phyloP scores from a whole-genome alignment of 2,113 vertebrate genomes.

The Prolemur simus region DNA sequence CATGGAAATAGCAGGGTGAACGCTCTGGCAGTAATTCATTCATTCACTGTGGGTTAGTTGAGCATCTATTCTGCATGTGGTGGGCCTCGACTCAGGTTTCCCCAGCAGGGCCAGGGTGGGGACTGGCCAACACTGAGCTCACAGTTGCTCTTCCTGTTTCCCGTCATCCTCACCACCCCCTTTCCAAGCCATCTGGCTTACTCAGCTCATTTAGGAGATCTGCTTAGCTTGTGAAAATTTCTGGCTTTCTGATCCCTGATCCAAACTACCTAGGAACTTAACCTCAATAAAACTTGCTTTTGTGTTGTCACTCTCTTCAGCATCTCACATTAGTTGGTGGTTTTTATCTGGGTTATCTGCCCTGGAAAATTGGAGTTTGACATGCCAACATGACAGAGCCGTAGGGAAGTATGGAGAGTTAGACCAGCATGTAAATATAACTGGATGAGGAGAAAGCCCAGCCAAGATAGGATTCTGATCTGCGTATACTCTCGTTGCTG shows the following conservation, averaged over 20 bases:
- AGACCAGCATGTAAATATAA: neutral
- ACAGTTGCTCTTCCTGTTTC: neutral
- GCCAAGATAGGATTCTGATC: neutral
- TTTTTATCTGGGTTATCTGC: neutral
- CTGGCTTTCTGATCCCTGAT: neutral
- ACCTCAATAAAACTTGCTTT: neutral
- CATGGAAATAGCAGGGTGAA: neutral
- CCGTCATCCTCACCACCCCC: neutral
- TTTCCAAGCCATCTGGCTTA: neutral
- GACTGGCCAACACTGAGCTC: neutral
- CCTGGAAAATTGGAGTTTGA: neutral
- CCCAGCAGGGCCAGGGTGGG: rapidly evolving
- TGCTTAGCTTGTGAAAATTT: neutral
- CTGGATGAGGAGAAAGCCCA: neutral
- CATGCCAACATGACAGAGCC: neutral
- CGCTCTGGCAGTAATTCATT: neutral
- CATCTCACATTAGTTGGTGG: neutral
- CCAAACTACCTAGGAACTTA: neutral
- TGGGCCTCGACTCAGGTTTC: neutral
- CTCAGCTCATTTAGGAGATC: neutral
- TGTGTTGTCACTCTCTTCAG: neutral
- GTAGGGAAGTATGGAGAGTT: neutral
- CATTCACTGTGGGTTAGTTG: neutral
- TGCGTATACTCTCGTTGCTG: too few relatives aligned
- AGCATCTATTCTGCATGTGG: rapidly evolving